Percentiles rank a stretch among this genome's conserved stretches.
These are phyloP conservation scores for Mythimna impura DNA, from an alignment of 2,888 invertebrate genomes.

Conservation along the genomic window DNA sequence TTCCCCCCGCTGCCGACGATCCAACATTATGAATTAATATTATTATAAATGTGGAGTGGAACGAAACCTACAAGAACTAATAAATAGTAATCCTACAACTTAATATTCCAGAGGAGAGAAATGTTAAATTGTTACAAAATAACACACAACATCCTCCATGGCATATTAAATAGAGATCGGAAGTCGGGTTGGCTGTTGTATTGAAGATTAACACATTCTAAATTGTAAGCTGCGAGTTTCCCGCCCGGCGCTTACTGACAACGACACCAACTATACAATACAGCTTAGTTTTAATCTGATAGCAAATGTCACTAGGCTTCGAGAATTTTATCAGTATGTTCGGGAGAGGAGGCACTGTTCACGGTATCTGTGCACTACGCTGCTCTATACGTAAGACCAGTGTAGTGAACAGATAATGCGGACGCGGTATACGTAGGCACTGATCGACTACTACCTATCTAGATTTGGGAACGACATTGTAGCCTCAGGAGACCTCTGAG, in stretches of 20 bases:
- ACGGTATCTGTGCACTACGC: background rate
- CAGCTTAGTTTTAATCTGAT: conserved; percentile 7
- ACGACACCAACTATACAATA: background rate
- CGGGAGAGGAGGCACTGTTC: conserved; percentile 22
- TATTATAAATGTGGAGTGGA: background rate
- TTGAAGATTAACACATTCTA: conserved; percentile 1
- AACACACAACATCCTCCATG: background rate
- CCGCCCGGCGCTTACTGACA: background rate
- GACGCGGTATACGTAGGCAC: too few species aligned
- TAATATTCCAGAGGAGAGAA: background rate
- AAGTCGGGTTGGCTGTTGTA: background rate
- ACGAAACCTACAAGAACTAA: too few species aligned
- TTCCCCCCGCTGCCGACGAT: background rate
- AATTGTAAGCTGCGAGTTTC: background rate
- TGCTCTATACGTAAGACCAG: background rate
- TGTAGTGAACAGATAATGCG: conserved; percentile 21
- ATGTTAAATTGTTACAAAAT: background rate
- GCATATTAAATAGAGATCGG: conserved; percentile 19
- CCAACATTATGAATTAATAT: conserved; percentile 1
- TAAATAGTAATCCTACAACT: background rate
- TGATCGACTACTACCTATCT: background rate
- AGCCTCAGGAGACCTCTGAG: background rate
- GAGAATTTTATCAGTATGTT: conserved; percentile 31
- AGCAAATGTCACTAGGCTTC: conserved; percentile 24
- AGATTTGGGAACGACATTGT: background rate